Evolutionary conservation across 2,888 invertebrate genomes (phyloP).

Genomic region (Camptogramma bilineatum): DNA sequence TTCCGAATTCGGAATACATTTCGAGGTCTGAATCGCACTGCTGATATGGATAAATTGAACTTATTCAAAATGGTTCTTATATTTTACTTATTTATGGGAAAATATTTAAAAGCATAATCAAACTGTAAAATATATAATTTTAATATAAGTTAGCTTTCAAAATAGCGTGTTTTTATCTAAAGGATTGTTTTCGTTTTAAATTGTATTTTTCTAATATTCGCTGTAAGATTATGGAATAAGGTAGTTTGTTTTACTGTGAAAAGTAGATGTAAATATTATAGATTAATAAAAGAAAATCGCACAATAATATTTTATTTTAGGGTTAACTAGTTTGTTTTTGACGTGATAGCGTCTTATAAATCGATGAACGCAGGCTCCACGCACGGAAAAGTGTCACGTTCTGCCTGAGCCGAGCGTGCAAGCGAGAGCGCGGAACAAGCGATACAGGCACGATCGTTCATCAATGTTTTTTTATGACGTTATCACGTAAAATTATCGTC

Average conservation of each 20-base stretch:
- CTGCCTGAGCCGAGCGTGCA: too few relatives aligned
- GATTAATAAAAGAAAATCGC: slow-evolving; percentile 27
- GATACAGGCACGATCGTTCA: too few relatives aligned
- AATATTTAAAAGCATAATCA: neutral
- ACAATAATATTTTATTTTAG: slow-evolving; percentile 28
- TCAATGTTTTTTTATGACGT: too few relatives aligned
- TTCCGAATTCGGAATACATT: too few relatives aligned
- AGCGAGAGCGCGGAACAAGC: too few relatives aligned
- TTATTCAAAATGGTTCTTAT: too few relatives aligned
- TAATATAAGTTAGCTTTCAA: slow-evolving; percentile 3
- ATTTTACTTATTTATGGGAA: neutral
- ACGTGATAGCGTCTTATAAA: too few relatives aligned
- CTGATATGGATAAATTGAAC: too few relatives aligned
- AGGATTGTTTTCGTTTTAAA: slow-evolving; percentile 4
- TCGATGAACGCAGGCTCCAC: too few relatives aligned
- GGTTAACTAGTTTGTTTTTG: neutral
- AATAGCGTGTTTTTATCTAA: neutral
- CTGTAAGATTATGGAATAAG: slow-evolving; percentile 11
- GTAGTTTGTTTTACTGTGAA: slow-evolving; percentile 15
- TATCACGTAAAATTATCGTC: too few relatives aligned
- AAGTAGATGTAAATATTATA: slow-evolving; percentile 27
- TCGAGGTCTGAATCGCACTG: too few relatives aligned
- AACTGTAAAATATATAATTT: neutral
- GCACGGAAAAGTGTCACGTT: too few relatives aligned
- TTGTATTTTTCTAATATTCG: slow-evolving; percentile 21